Conservation (phyloP, 2,888 invertebrate species). For the Phyto melanocephala region DNA sequence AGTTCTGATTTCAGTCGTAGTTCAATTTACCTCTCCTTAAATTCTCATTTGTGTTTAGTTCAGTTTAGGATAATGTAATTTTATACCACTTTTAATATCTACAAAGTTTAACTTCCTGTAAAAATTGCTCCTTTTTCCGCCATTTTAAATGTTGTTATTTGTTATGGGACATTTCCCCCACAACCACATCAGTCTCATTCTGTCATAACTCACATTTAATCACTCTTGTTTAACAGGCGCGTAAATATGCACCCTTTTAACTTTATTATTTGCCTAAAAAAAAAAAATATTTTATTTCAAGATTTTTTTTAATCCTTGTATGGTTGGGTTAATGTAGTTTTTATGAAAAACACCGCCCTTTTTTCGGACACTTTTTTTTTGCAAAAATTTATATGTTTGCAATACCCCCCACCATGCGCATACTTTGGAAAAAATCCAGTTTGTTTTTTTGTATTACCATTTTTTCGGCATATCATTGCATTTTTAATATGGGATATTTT, state of each 20-base stretch:
- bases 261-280: constrained; percentile 71
- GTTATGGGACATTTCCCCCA: constrained; percentile 9
- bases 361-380: constrained; percentile 73
- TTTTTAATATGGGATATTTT: constrained; percentile 72
- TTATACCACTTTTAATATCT: no score
- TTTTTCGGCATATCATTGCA: constrained; percentile 69
- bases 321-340: constrained; percentile 63
- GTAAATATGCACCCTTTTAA: constrained; percentile 70
- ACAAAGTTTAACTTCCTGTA: no score
- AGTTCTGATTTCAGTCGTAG: background rate
- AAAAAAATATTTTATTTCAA: constrained; percentile 44
- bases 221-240: constrained; percentile 64
- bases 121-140: no score
- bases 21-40: no score
- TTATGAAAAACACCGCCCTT: constrained; percentile 71
- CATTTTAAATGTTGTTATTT: background rate
- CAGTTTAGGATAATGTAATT: no score
- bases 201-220: constrained; percentile 19
- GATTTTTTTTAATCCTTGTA: constrained; percentile 41
- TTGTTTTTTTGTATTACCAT: constrained; percentile 20
- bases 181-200: background rate
- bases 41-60: no score
- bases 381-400: constrained; percentile 36
- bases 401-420: constrained; percentile 48
- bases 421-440: constrained; percentile 44